Conservation (phyloP, 2,113 vertebrate genomes). For the Aplodontia rufa region DNA sequence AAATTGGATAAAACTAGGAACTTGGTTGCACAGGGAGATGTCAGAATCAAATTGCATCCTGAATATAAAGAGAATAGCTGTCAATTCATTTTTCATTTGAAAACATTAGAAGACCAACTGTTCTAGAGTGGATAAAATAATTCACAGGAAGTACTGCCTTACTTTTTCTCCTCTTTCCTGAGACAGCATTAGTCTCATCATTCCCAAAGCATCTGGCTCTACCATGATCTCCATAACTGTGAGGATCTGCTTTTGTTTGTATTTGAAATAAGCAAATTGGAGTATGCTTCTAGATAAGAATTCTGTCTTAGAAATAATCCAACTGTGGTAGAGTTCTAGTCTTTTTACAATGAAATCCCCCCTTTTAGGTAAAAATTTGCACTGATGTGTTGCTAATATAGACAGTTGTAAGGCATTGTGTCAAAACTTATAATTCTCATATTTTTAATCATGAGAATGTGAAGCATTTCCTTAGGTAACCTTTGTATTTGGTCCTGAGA, state of each 20-base stretch:
- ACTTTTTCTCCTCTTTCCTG: neutral
- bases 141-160: neutral
- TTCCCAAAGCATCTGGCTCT: neutral
- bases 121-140: neutral
- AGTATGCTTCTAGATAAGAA: neutral
- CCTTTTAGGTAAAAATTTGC: neutral
- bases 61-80: neutral
- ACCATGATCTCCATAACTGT: neutral
- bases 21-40: neutral
- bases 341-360: neutral
- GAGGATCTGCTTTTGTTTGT: neutral
- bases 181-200: neutral
- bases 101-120: neutral
- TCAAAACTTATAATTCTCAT: neutral
- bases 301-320: neutral
- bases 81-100: neutral
- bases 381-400: neutral
- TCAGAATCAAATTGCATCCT: neutral
- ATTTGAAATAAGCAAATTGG: conserved; percentile 1
- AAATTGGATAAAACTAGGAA: neutral
- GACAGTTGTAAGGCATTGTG: neutral
- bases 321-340: neutral
- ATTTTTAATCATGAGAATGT: neutral
- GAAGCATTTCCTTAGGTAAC: neutral
- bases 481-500: neutral